A percentile compares a stretch with the other conserved stretches of the same genome.
Conservation (phyloP, 2,888 invertebrate species). For the Cephonodes hylas region DNA sequence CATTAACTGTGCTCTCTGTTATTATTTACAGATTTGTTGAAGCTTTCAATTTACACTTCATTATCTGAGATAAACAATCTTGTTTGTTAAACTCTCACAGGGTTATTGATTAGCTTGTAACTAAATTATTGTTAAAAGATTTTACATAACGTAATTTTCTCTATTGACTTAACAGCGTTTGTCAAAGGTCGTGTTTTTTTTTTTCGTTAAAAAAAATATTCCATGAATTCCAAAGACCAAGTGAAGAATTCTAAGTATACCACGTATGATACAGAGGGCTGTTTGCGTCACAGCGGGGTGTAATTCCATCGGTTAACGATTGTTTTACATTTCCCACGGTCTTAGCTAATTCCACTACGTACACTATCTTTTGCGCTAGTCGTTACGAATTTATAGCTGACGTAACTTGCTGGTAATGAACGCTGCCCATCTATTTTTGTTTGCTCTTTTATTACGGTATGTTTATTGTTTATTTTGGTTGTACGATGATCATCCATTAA, state of each 20-base stretch:
- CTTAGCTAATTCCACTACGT: conserved; percentile 29
- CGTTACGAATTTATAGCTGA: conserved; percentile 36
- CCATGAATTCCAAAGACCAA: no score
- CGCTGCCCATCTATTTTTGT: conserved; percentile 24
- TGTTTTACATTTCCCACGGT: conserved; percentile 38
- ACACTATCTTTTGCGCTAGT: conserved; percentile 24
- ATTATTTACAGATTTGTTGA: neutral
- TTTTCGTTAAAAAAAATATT: no score
- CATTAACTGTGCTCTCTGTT: neutral
- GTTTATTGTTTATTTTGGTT: conserved; percentile 21
- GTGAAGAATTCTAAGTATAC: neutral
- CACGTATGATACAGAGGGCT: conserved; percentile 11
- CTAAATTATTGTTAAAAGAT: neutral
- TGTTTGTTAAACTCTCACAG: neutral
- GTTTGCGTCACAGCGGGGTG: conserved; percentile 9
- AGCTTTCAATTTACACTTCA: neutral
- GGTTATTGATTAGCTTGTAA: neutral
- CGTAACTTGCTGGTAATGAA: conserved; percentile 32
- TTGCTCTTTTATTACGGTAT: conserved; percentile 17
- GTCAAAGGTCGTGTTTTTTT: neutral
- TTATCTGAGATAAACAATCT: neutral
- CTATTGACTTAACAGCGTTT: no score
- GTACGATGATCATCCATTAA: conserved; percentile 9
- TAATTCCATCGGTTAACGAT: conserved; percentile 29
- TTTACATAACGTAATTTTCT: neutral